A percentile compares a stretch with the other conserved stretches of the same genome.
Conservation (phyloP, 2,113 vertebrate species). For the Rhadina sibilatrix region DNA sequence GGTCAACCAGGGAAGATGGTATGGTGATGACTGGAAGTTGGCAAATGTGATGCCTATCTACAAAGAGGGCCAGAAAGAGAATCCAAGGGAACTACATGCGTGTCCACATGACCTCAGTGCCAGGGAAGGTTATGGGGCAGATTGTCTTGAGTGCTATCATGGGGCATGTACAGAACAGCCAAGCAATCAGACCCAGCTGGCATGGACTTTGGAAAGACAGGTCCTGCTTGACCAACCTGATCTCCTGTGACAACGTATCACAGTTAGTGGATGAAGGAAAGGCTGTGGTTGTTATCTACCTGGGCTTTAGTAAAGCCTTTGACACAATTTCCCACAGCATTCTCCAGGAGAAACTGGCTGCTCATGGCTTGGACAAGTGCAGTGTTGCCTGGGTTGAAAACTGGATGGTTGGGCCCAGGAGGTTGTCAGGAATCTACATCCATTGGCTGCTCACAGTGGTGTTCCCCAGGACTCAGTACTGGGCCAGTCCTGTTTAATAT, state of each 20-base stretch:
- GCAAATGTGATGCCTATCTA: neutral
- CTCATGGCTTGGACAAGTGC: neutral
- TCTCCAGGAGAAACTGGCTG: neutral
- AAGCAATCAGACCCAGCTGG: neutral
- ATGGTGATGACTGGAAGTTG: neutral
- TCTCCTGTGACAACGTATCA: neutral
- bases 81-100: neutral
- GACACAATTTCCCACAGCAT: neutral
- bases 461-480: neutral
- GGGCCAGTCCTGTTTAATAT: neutral
- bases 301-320: neutral
- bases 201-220: neutral
- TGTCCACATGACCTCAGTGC: neutral
- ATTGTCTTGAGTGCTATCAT: neutral
- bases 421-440: neutral
- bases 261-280: neutral
- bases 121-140: neutral
- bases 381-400: neutral
- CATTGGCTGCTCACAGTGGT: neutral
- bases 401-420: neutral
- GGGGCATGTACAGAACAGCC: neutral
- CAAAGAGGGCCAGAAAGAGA: neutral
- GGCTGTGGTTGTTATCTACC: neutral
- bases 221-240: neutral
- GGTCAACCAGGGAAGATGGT: neutral